Conservation (phyloP, 2,113 vertebrate species). For the Martes martes region DNA sequence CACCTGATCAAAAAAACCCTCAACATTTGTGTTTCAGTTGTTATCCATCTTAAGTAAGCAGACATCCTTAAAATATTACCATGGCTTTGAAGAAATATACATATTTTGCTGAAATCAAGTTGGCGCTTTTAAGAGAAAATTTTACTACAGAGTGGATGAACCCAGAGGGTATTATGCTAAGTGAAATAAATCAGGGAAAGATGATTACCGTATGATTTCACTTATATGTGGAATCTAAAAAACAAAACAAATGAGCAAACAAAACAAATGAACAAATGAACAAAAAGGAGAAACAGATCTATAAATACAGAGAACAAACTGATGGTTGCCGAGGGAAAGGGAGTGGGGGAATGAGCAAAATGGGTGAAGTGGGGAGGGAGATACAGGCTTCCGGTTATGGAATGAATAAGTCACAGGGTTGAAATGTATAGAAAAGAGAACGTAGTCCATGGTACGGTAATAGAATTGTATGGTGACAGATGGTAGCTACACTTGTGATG, state of each 20-base stretch:
- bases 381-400: background rate
- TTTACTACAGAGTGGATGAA: background rate
- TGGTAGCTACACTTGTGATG: background rate
- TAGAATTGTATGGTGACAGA: background rate
- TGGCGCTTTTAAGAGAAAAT: background rate
- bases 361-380: background rate
- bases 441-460: background rate
- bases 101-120: background rate
- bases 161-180: background rate
- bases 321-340: background rate
- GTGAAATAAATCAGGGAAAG: background rate
- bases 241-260: background rate
- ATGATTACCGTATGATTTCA: background rate
- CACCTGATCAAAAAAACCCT: background rate
- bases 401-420: background rate
- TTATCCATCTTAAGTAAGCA: background rate
- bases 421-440: background rate
- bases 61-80: slow-evolving; percentile 1
- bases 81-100: background rate
- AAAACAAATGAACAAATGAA: background rate
- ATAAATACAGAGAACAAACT: background rate
- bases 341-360: background rate
- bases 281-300: background rate
- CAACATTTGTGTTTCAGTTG: background rate
- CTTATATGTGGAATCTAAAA: background rate